Base-by-base conservation (phyloP, 35 echinoderm and acorn worm species). In the Nesometra sesokonis region DNA sequence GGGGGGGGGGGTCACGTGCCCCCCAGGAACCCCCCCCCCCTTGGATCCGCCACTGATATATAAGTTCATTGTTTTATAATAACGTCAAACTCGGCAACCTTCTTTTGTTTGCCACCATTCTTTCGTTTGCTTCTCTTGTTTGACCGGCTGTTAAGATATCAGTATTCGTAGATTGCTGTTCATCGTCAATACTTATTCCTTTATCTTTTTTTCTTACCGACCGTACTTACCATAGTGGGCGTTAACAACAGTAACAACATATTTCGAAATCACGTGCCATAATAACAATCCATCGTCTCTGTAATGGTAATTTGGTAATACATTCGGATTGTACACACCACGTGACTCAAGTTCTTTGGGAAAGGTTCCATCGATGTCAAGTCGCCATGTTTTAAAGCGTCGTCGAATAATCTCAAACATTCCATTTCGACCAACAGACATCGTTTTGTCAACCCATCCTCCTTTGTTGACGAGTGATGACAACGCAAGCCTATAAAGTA, bases 291-390 rank as follows among this genome's bases (percentile, higher is more conserved):
- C 94, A 37, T 95, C 93, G 34, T 97, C 94, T 32, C 94, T 84
- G 47, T 90, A 97, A 88, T 90, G 77, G 78, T 97, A 97, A 76
- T 93, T 92, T 0, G 94, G 94, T 33, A 97, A 86, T 47, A 86
- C 85, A 47, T 97, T 87, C 34, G 90, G 77, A 82, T 97, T 86
- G 23, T 80, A 84, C 9, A 97, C 94, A 29, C 94, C 94, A 27
- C 94, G 84, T 13, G 87, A 76, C 37, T 87, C 88, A 30, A 97
- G 85, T 37, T 97, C 94, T 37, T 83, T 87, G 0, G 87, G 90
- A 0, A 96, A 78, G 9, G 83, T 93, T 31, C 90, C 93, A 31
- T 90, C 13, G 2, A 85, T 85, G 35, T 96, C 88, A 11, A 96
- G 84, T 9, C 90, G 83, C 93, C 93, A 95, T 21, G 52, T 77